These are phyloP conservation scores for Neosilurus hyrtlii DNA, from an alignment of 2,797 vertebrate species.

Conservation along the genomic window DNA sequence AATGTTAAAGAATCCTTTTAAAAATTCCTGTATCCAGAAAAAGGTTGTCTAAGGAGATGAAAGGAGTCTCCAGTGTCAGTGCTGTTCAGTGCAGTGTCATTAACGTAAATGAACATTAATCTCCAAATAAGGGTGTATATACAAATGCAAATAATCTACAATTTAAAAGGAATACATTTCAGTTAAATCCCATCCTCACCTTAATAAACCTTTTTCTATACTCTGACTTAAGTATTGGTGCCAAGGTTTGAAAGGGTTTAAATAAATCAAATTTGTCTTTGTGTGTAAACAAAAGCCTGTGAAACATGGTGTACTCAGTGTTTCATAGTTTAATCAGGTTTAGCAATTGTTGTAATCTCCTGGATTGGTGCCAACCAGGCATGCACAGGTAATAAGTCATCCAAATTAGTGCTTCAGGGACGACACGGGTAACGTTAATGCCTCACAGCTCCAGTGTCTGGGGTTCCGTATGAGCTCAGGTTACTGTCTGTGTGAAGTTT, in stretches of 20 bases:
- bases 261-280: not conserved
- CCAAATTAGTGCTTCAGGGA: not conserved
- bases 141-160: not conserved
- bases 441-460: not conserved
- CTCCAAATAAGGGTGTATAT: not conserved
- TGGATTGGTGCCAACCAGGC: constrained; percentile 1
- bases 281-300: not conserved
- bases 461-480: not conserved
- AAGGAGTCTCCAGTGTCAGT: not conserved
- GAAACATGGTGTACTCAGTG: constrained; percentile 13
- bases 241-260: not conserved
- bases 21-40: too few relatives aligned
- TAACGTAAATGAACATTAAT: too few relatives aligned
- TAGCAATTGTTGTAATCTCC: not conserved
- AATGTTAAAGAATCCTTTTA: too few relatives aligned
- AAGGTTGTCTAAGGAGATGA: not conserved
- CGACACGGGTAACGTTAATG: constrained; percentile 5
- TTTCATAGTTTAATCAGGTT: constrained; percentile 19
- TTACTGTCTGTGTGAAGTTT: not conserved
- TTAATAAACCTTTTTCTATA: not conserved
- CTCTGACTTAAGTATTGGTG: not conserved
- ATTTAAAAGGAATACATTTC: not conserved
- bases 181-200: not conserved
- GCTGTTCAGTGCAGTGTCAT: not conserved
- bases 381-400: not conserved